Base-by-base conservation (phyloP, 2,888 invertebrate species). In the Ichneumon xanthorius region DNA sequence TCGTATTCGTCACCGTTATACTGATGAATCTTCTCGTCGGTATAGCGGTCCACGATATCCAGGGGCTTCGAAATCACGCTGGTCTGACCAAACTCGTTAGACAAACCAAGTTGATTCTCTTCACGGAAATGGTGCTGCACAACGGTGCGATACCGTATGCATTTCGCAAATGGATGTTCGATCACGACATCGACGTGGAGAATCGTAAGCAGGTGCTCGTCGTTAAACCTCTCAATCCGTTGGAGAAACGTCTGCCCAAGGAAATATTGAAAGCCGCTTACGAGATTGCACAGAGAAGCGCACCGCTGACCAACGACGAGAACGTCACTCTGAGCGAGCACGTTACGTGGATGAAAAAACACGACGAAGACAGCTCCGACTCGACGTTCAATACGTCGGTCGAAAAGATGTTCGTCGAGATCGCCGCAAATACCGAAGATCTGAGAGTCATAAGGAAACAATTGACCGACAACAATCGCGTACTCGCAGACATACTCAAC, bases 101-200 rank as follows among this genome's bases (percentile, higher is more conserved):
- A 7, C 95, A 95, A 85, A 94, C 95, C 0, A 94, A 95, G 76
- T 87, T 95, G 68, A 95, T 95, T 16, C 90, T 94, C 2, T 95
- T 94, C 85, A 93, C 94, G 6, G 95, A 95, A 84, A 92, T 94
- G 90, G 94, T 94, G 0, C 87, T 95, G 14, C 94, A 94, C 80
- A 94, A 94, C 82, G 92, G 93, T 1, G 93, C 92, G 37, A 91
- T 95, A 14, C 95, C 95, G 0, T 91, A 90, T 11, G 89, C 91
- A 0, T 91, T 94, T 19, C 90, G 93, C 2, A 93, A 93, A 50
- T 91, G 94, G 90, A 91, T 94, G 89, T 92, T 93, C 7, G 92
- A 94, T 50, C 94, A 94, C 14, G 94, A 92, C 61, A 93, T 94
- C 33, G 92, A 93, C 55, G 92, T 94, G 40, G 93, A 93, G 50